phyloP scores from a whole-genome alignment of 2,113 vertebrate genomes.

The Dermatemys mawii region DNA sequence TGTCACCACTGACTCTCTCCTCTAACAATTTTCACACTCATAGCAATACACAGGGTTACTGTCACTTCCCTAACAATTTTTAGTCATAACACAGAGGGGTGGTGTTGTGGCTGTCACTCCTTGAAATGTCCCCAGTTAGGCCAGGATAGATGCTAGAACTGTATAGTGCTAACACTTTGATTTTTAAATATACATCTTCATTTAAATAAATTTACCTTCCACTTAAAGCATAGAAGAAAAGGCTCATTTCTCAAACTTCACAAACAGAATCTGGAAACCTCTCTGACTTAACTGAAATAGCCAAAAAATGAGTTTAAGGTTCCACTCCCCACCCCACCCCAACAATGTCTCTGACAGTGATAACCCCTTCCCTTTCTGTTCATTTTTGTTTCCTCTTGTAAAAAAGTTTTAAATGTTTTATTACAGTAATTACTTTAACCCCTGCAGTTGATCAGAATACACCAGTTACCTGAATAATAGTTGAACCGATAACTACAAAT shows the following conservation, averaged over 20 bases:
- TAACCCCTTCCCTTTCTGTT: not conserved
- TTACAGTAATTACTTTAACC: too few species aligned
- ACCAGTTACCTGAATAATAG: too few species aligned
- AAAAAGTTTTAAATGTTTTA: too few species aligned
- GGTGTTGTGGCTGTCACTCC: not conserved
- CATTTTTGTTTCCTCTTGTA: too few species aligned
- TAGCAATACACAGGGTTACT: not conserved
- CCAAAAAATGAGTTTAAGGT: not conserved
- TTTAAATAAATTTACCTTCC: not conserved
- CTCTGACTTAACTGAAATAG: not conserved
- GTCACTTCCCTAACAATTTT: not conserved
- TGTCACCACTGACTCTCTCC: not conserved
- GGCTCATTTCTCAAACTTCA: not conserved
- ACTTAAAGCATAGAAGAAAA: not conserved
- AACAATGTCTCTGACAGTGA: not conserved
- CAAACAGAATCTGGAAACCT: not conserved
- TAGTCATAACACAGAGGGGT: not conserved
- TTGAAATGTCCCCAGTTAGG: not conserved
- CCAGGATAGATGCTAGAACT: not conserved
- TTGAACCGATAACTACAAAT: not conserved
- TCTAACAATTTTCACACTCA: not conserved
- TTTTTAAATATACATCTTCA: not conserved
- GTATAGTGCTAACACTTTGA: not conserved
- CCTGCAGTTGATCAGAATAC: too few species aligned
- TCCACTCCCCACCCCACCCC: not conserved